Conservation (phyloP, 2,888 invertebrate genomes). For the Pammene aurita region DNA sequence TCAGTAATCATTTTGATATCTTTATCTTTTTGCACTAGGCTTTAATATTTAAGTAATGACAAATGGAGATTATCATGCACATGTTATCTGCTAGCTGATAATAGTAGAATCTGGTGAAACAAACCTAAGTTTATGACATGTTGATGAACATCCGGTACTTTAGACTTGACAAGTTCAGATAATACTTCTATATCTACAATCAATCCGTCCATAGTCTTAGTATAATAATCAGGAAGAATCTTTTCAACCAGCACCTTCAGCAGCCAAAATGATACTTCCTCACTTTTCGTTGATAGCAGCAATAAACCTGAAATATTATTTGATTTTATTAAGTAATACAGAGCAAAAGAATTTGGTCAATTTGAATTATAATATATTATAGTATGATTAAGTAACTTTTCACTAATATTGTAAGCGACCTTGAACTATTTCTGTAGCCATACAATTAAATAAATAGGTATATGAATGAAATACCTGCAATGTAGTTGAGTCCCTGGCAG, state of each 20-base stretch:
- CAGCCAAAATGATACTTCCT: constrained; percentile 96
- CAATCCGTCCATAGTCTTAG: constrained; percentile 94
- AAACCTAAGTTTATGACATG: constrained; percentile 90
- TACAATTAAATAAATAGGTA: too few relatives aligned
- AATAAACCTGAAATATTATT: constrained; percentile 84
- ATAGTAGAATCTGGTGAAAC: constrained; percentile 43
- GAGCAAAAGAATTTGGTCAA: too few relatives aligned
- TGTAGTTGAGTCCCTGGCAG: constrained; percentile 97
- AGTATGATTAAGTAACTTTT: too few relatives aligned
- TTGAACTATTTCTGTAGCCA: too few relatives aligned
- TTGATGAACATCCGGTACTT: constrained; percentile 90
- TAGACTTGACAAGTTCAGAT: constrained; percentile 91
- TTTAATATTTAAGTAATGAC: constrained; percentile 14
- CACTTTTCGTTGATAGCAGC: constrained; percentile 92
- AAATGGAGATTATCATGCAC: constrained; percentile 35
- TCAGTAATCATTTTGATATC: constrained; percentile 19
- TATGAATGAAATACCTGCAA: constrained; percentile 84
- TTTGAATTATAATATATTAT: too few relatives aligned
- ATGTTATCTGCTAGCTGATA: constrained; percentile 24
- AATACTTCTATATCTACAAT: constrained; percentile 95
- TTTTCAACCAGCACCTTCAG: constrained; percentile 93
- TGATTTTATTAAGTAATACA: background rate
- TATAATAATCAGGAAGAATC: constrained; percentile 95
- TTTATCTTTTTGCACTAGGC: constrained; percentile 14
- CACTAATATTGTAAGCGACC: too few relatives aligned